Base-by-base conservation (phyloP, 1,140 invertebrate genomes). In the Drosophila murphyi region DNA sequence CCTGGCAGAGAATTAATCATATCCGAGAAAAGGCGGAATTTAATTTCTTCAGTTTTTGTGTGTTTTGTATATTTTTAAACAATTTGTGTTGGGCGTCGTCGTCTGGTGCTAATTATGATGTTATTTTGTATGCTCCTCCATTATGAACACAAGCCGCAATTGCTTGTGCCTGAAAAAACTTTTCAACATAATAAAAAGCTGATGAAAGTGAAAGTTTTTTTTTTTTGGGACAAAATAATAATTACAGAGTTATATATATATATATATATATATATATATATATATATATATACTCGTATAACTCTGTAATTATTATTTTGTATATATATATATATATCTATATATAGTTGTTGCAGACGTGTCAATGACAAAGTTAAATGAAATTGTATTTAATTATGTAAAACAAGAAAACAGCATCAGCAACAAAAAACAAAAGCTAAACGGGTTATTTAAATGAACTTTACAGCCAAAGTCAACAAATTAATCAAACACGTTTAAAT, bases 371-470 rank as follows among this genome's bases (percentile, higher is more conserved):
- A 71, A 75, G 51, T 63, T 64, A 71, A 64, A 60, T 37, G 35
- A 62, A 69, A 71, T 63, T 71, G 52, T 71, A 63, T 57, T 71
- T 57, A 63, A 75, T 75, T 75, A 71, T 75, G 72, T 71, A 71
- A 75, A 75, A 45, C 37, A 32, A 45, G 43, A 37, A 31, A 60
- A 59, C 45, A 37, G 1, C n/a, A 51, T 12, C 6, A 32, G 4
- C 28, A 45, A 8, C 28, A 32, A 52, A 20, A 54, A 43, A 43
- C 10, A 39, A 12, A 10, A 45, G 28, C 55, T 3, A 60, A 61
- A 68, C 63, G 4, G 31, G 65, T 74, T 56, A 35, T 56, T 72
- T 64, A 41, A 72, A 65, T 62, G n/a, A 2, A 35, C 39, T 41
- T 41, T 47, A 10, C 29, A 6, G 12, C 43, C 10, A 57, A n/a